These are phyloP conservation scores for Octomys mimax DNA, from an alignment of 2,797 vertebrate genomes.

Conservation along the genomic window DNA sequence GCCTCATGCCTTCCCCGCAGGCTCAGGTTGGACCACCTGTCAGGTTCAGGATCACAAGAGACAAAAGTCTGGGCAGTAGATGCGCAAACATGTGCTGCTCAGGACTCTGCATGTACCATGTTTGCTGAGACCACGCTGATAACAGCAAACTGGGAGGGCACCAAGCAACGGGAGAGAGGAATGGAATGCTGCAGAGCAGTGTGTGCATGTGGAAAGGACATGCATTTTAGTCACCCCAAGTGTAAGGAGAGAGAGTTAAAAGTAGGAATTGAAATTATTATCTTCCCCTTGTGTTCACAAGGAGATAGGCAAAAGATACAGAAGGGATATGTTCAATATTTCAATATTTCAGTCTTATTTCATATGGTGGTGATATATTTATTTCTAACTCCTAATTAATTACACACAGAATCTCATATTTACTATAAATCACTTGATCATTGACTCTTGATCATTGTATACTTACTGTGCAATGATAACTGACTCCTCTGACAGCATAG, in stretches of 20 bases:
- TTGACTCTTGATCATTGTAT: not conserved
- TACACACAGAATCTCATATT: not conserved
- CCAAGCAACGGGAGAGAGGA: not conserved
- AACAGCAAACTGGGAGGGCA: not conserved
- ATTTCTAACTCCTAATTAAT: constrained; percentile 11
- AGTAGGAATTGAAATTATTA: not conserved
- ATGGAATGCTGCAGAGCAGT: not conserved
- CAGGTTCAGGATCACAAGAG: not conserved
- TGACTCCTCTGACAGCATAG: not conserved
- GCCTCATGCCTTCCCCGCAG: not conserved
- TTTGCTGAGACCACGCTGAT: not conserved
- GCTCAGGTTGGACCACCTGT: not conserved
- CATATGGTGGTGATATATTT: not conserved
- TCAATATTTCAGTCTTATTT: not conserved
- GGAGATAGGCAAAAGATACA: not conserved
- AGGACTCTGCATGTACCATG: not conserved
- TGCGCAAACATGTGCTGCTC: not conserved
- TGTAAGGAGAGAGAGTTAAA: not conserved
- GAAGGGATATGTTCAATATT: no score
- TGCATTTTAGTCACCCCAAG: not conserved
- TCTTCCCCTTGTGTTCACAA: not conserved
- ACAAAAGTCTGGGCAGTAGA: not conserved
- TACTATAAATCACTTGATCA: not conserved
- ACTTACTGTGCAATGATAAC: not conserved
- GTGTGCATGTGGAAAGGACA: not conserved